Conservation (phyloP, 1,140 invertebrate species). For the Sminthurides bifidus region DNA sequence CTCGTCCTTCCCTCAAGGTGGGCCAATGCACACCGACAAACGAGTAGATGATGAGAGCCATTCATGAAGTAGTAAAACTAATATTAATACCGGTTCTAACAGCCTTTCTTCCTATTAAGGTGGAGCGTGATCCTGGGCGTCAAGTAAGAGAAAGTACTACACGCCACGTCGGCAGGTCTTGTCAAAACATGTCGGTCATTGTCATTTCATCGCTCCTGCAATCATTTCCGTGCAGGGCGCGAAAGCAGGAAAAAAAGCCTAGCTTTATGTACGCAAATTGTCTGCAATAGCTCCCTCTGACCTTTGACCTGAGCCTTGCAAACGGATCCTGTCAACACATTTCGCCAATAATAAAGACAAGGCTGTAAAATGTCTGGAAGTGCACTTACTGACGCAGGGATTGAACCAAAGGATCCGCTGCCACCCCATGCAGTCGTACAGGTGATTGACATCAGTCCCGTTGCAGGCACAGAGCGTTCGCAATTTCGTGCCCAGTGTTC, state of each 20-base stretch:
- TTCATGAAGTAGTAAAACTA: too few relatives aligned
- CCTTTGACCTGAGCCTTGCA: too few relatives aligned
- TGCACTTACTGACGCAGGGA: conserved; percentile 71
- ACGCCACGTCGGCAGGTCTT: background rate
- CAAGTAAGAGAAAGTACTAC: conserved; percentile 23
- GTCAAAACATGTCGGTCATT: background rate
- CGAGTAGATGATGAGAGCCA: too few relatives aligned
- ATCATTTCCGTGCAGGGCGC: background rate
- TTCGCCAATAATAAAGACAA: background rate
- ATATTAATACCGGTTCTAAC: too few relatives aligned
- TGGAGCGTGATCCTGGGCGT: too few relatives aligned
- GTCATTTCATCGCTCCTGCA: background rate
- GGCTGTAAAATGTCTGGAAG: background rate
- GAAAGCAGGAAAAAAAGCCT: background rate
- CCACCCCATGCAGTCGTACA: conserved; percentile 79
- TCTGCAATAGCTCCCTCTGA: too few relatives aligned
- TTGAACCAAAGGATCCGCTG: conserved; percentile 81
- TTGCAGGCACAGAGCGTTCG: conserved; percentile 71
- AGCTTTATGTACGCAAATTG: too few relatives aligned
- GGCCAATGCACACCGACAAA: too few relatives aligned
- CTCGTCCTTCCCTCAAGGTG: too few relatives aligned
- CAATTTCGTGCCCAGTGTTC: conserved; percentile 71
- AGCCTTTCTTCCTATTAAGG: too few relatives aligned
- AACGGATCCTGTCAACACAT: background rate
- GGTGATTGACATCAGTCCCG: conserved; percentile 62